Conservation (phyloP, 1,140 invertebrate species). For the Hermetia illucens region DNA sequence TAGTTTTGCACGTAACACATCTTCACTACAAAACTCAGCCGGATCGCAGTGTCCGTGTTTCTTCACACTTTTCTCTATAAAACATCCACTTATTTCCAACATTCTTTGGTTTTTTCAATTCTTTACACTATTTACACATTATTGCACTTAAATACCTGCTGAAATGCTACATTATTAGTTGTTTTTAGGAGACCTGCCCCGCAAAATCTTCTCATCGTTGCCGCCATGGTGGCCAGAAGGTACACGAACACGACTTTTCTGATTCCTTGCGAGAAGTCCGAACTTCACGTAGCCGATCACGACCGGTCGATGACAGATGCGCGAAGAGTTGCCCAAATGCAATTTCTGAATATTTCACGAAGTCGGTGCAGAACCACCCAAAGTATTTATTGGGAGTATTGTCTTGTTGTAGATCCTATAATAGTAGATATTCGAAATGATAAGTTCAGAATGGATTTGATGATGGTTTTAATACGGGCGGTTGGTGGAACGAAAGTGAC, state of each 20-base stretch:
- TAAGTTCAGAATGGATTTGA: no score
- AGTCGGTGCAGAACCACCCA: background rate
- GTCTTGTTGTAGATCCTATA: background rate
- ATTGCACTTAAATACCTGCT: conserved; percentile 5
- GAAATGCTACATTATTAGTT: conserved; percentile 10
- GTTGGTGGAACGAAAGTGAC: no score
- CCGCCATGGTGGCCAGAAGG: conserved; percentile 56
- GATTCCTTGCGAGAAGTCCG: no score
- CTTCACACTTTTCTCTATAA: background rate
- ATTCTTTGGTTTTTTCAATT: background rate
- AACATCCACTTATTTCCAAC: background rate
- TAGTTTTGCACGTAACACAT: background rate
- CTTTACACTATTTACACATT: background rate
- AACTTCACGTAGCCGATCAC: conserved; percentile 8
- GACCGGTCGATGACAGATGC: background rate
- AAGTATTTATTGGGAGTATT: background rate
- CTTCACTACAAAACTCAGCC: conserved; percentile 17
- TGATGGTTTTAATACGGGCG: no score
- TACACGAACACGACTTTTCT: no score
- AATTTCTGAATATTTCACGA: background rate
- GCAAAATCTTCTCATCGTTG: conserved; percentile 64
- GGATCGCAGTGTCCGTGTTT: background rate
- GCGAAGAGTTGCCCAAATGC: background rate
- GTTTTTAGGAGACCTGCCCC: conserved; percentile 43
- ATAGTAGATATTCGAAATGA: background rate